Evolutionary conservation across 2,888 invertebrate genomes (phyloP), one percentile per base, ranked within the genome.

Genomic region (Hydropsyche betteni): DNA sequence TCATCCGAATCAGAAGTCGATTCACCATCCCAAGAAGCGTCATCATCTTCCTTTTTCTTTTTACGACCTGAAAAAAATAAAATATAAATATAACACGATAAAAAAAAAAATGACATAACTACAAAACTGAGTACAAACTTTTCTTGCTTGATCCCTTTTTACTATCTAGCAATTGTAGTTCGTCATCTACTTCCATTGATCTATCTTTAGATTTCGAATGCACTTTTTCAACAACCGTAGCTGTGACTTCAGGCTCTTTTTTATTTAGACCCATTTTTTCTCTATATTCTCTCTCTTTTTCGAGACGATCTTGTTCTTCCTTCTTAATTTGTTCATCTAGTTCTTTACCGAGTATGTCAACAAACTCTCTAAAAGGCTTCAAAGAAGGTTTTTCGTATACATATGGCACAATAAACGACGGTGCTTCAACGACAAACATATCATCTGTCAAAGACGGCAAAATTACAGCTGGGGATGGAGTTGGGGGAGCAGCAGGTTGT

Each of bases 341-440:
- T 81, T 91, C 89, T 79, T 89, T 89, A 52, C 90, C 90, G 78
- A 92, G 85, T 80, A 89, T 88, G 51, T 87, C 87, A 44, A 94
- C 89, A 83, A 92, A 92, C 80, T 93, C 91, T 82, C 91, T 92
- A 79, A 96, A 89, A 75, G 93, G 92, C 81, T 92, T 91, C 5
- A 92, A 84, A 0, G 96, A 94, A 8, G 95, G 94, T 83, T 96
- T 96, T 83, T 96, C 96, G 84, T 96, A 96, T 33, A 96, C 94
- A 83, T 96, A 96, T 68, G 96, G 96, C 80, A 96, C 96, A 82
- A 96, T 95, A 83, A 96, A 96, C 33, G 95, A 96, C 5, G 96
- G 96, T 38, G 96, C 96, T 84, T 96, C 96, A 8, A 96, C 93
- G 10, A 96, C 95, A 83, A 93, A 96, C 93, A 96, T 96, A 81